These are phyloP conservation scores for Meloidogyne chitwoodi DNA, from an alignment of 1,140 invertebrate species.

Conservation along the genomic window DNA sequence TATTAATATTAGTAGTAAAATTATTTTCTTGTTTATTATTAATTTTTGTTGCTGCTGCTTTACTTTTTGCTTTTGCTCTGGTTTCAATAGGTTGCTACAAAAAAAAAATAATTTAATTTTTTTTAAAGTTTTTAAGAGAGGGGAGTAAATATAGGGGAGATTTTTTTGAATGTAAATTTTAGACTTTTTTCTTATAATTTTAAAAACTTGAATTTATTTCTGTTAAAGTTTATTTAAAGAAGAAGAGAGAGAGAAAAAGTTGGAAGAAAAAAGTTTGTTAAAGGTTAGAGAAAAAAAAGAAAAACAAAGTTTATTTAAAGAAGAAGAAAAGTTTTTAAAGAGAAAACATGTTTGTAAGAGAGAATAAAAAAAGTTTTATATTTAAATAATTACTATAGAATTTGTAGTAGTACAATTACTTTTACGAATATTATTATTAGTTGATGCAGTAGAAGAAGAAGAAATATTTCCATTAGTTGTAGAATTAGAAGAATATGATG, in stretches of 20 bases:
- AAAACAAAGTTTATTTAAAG: no score
- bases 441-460: background rate
- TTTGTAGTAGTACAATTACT: background rate
- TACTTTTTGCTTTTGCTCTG: background rate
- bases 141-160: background rate
- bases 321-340: no score
- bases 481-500: background rate
- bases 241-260: no score
- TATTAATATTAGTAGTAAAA: background rate
- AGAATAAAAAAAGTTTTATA: no score
- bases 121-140: background rate
- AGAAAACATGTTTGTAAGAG: no score
- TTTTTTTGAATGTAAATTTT: no score
- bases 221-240: no score
- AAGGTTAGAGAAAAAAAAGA: no score
- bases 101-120: background rate
- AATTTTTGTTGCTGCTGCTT: background rate
- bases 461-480: conserved; percentile 19
- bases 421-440: background rate
- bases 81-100: background rate
- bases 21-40: background rate
- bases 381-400: no score
- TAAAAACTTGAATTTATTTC: no score
- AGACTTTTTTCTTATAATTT: no score
- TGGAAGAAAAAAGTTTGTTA: no score